phyloP scores from a whole-genome alignment of 2,888 invertebrate genomes.

The Microplitis manilae region DNA sequence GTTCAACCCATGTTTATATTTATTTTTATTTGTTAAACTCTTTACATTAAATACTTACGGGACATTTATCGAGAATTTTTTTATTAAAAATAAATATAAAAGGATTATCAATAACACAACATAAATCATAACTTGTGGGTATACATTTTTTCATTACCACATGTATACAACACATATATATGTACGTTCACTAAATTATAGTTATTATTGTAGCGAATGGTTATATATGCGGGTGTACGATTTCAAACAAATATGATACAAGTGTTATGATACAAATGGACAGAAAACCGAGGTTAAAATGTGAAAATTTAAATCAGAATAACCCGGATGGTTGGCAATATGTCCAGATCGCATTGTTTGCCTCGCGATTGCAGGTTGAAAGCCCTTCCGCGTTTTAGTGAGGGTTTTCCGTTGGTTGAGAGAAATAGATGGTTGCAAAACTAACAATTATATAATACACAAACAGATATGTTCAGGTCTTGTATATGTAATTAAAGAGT shows the following conservation, averaged over 20 bases:
- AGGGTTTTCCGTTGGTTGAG: conserved; percentile 47
- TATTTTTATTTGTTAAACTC: background rate
- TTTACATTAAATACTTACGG: too few species aligned
- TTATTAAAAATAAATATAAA: background rate
- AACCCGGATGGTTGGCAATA: conserved; percentile 64
- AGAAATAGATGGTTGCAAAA: conserved; percentile 21
- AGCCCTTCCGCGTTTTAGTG: conserved; percentile 47
- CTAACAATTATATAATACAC: conserved; percentile 19
- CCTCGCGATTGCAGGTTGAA: conserved; percentile 45
- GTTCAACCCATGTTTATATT: background rate
- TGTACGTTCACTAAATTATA: background rate
- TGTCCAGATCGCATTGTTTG: conserved; percentile 63
- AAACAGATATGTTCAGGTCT: background rate
- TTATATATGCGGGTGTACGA: background rate
- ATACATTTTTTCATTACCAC: too few species aligned
- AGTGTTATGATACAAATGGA: conserved; percentile 19
- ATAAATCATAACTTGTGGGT: background rate
- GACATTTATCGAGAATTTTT: too few species aligned
- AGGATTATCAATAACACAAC: background rate
- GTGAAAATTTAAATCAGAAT: conserved; percentile 68
- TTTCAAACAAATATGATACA: conserved; percentile 9
- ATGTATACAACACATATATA: background rate
- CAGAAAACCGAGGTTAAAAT: conserved; percentile 35
- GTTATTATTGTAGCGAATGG: background rate
- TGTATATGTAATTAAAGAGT: conserved; percentile 10